These are phyloP conservation scores for Trididemnum clinides DNA, from an alignment of 23 tunicate species.

Conservation along the genomic window DNA sequence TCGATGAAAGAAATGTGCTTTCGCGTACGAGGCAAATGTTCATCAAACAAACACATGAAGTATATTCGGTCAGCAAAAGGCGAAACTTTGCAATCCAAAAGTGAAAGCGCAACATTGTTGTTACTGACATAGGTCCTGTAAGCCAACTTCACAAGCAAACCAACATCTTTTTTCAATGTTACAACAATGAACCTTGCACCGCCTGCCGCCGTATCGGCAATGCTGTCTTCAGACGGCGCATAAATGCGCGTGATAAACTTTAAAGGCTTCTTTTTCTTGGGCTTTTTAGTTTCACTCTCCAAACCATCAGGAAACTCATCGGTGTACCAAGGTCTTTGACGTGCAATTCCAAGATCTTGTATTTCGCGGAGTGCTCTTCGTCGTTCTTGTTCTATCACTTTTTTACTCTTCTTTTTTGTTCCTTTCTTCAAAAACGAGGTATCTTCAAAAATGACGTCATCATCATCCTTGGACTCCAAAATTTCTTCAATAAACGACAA, in stretches of 20 bases:
- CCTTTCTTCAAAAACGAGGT: constrained; percentile 50
- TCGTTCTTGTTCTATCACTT: constrained; percentile 62
- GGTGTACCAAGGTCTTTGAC: constrained; percentile 70
- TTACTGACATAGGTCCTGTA: constrained; percentile 30
- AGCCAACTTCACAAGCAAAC: constrained; percentile 43
- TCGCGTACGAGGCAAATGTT: constrained; percentile 58
- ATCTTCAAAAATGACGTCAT: constrained; percentile 66
- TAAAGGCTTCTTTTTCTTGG: constrained; percentile 44
- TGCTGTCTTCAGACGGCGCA: constrained; percentile 46
- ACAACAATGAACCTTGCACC: constrained; percentile 45
- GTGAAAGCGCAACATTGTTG: background rate
- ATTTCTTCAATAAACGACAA: constrained; percentile 56
- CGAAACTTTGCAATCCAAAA: background rate
- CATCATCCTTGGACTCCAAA: constrained; percentile 43
- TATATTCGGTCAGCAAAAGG: constrained; percentile 53
- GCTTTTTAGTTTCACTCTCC: constrained; percentile 6
- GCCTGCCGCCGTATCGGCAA: constrained; percentile 46
- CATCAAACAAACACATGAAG: constrained; percentile 65
- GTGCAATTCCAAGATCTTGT: background rate
- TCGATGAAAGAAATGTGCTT: constrained; percentile 59
- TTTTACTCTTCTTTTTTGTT: constrained; percentile 57
- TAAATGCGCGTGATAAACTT: constrained; percentile 66
- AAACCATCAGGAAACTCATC: constrained; percentile 67
- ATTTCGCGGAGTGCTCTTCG: constrained; percentile 40
- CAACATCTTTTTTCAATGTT: constrained; percentile 40